Evolutionary conservation across 1,140 invertebrate genomes (phyloP).

Genomic region (Sinonovacula constricta): DNA sequence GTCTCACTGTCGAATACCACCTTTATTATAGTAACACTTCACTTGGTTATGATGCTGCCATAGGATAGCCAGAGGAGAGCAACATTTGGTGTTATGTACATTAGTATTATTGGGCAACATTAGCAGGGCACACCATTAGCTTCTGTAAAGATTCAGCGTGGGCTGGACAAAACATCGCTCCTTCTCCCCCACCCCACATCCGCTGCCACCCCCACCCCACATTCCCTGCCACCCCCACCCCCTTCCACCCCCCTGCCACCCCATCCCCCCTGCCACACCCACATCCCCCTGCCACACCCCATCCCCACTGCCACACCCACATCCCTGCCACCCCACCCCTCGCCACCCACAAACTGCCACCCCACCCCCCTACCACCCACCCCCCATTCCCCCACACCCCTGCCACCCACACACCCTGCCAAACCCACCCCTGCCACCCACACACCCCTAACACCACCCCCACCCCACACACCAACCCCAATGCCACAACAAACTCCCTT

Average conservation of each 20-base stretch:
- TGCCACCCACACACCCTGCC: background rate
- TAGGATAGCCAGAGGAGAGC: too few species aligned
- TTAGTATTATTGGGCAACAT: too few species aligned
- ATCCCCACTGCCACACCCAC: background rate
- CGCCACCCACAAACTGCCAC: background rate
- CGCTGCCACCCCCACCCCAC: background rate
- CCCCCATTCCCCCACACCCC: background rate
- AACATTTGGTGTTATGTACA: too few species aligned
- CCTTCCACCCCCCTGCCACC: background rate
- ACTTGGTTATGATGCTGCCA: too few species aligned
- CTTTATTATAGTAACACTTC: too few species aligned
- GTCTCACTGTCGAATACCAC: too few species aligned
- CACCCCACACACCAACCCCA: background rate
- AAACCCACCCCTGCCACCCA: background rate
- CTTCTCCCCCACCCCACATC: background rate
- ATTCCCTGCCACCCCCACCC: background rate
- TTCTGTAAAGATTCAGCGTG: too few species aligned
- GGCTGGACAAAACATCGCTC: background rate
- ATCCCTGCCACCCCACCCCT: background rate
- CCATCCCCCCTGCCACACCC: background rate
- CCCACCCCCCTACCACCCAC: background rate
- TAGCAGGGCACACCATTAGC: too few species aligned
- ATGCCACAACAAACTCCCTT: too few species aligned
- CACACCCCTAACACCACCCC: background rate
- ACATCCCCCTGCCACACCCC: background rate